Conservation (phyloP, 1,140 invertebrate genomes). For the Plectrocnemia conspersa region DNA sequence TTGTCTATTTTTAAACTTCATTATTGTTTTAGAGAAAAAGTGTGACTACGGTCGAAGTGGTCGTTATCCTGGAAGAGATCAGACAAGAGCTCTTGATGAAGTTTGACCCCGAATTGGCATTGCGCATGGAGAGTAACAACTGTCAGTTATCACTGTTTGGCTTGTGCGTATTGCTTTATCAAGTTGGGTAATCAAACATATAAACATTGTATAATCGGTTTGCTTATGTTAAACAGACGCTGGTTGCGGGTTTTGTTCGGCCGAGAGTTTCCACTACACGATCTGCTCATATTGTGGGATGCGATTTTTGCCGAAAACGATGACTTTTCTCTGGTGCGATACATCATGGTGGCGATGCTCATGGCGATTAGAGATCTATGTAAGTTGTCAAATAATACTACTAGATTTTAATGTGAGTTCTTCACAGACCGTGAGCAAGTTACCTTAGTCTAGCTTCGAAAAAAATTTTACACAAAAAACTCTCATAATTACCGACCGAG, state of each 20-base stretch:
- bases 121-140: constrained; percentile 62
- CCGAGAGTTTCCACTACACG: constrained; percentile 66
- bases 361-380: constrained; percentile 61
- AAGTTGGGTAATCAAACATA: neutral
- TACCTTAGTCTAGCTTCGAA: too few species aligned
- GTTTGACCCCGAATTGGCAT: constrained; percentile 59
- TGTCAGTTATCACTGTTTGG: constrained; percentile 71
- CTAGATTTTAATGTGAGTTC: too few species aligned
- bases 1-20: too few species aligned
- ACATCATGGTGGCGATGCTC: constrained; percentile 68
- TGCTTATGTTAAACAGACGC: constrained; percentile 50
- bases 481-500: too few species aligned
- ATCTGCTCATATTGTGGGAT: constrained; percentile 70
- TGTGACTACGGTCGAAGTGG: too few species aligned
- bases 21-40: too few species aligned
- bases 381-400: too few species aligned
- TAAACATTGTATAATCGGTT: neutral
- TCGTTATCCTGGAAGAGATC: constrained; percentile 61
- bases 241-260: constrained; percentile 72
- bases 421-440: too few species aligned
- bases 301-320: constrained; percentile 67
- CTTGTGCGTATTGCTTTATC: constrained; percentile 55
- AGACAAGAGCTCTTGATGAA: constrained; percentile 60
- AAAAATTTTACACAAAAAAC: too few species aligned
- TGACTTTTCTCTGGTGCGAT: constrained; percentile 63